Evolutionary conservation across 2,797 vertebrate species (phyloP), one percentile per base, ranked within the genome.

Genomic region (Bucorvus abyssinicus): DNA sequence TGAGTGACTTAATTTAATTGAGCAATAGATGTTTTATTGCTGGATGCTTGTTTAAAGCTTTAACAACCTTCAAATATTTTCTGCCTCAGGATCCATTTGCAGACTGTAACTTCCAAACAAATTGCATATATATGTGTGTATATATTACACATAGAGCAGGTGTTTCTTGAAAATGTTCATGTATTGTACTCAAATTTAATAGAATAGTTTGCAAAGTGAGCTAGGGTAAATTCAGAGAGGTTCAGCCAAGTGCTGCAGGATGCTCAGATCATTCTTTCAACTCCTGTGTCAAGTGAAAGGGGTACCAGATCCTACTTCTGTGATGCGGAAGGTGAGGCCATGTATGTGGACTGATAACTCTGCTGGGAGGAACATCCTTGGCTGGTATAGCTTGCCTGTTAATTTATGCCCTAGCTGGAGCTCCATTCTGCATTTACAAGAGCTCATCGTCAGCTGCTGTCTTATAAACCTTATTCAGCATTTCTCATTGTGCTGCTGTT

Each of bases 1-100:
- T 87, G 78, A 96, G 88, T 61, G 88, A 84, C 81, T 95, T 95
- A 75, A 87, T 92, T 97, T 96, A 96, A 94, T 92, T 90, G 93
- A 96, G 92, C 91, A 89, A 92, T 87, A 87, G 71, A 63, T 80
- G 49, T 82, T 90, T 81, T 89, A 90, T 90, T 87, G 44, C 53
- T 63, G 64, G 78, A 64, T 75, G 50, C 73, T 88, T 80, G 53
- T 80, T 93, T 80, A 92, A 95, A 90, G n/a, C 78, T 85, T 83
- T 69, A 94, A 56, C 34, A 77, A 5, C 71, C 42, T 93, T 90
- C 57, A 83, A 7, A 74, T 34, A 26, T 80, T 95, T 94, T 83
- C 53, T 80, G 12, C 30, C 60, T 59, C 52, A 77, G 42, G 36
- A 84, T 73, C 32, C 73, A 78, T 12, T 15, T 61, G 57, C 76